A percentile compares a stretch with the other conserved stretches of the same genome.
Evolutionary conservation across 2,113 vertebrate genomes (phyloP).

Genomic region (human): DNA sequence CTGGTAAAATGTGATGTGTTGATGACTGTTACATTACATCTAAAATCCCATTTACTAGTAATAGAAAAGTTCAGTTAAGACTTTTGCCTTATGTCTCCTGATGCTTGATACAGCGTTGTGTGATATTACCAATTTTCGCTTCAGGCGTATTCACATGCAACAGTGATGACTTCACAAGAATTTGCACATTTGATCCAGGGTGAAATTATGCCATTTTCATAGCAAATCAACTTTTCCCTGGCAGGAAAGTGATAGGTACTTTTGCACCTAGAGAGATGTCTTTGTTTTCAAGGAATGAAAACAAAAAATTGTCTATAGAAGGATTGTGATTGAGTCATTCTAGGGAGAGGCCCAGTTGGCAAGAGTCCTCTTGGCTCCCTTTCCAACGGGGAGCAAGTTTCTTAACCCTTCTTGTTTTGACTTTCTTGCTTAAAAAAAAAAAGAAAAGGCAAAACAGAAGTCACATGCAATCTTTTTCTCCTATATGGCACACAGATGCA

Average conservation of each 20-base stretch:
- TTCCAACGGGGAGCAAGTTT: not conserved
- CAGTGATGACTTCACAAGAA: conserved; percentile 59
- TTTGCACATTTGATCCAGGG: conserved; percentile 72
- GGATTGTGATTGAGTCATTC: not conserved
- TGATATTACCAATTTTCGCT: conserved; percentile 78
- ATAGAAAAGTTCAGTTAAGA: conserved; percentile 66
- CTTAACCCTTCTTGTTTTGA: not conserved
- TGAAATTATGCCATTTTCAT: conserved; percentile 75
- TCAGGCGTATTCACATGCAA: conserved; percentile 52
- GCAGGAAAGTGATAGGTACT: conserved; percentile 52
- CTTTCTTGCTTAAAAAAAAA: not conserved
- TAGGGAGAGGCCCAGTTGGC: not conserved
- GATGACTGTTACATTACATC: conserved; percentile 77
- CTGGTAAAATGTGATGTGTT: conserved; percentile 72
- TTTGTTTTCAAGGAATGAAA: conserved; percentile 40
- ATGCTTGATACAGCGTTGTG: conserved; percentile 45
- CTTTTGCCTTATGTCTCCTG: conserved; percentile 69
- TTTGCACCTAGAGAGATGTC: conserved; percentile 49
- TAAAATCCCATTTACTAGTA: conserved; percentile 76
- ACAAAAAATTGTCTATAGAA: not conserved
- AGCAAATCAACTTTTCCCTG: conserved; percentile 60
- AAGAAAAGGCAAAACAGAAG: not conserved
- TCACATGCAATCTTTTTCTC: not conserved
- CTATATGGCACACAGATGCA: not conserved
- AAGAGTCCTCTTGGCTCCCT: not conserved